Evolutionary conservation across 2,797 vertebrate species (phyloP), one percentile per base, ranked within the genome.

Genomic region (Heterohyrax brucei): DNA sequence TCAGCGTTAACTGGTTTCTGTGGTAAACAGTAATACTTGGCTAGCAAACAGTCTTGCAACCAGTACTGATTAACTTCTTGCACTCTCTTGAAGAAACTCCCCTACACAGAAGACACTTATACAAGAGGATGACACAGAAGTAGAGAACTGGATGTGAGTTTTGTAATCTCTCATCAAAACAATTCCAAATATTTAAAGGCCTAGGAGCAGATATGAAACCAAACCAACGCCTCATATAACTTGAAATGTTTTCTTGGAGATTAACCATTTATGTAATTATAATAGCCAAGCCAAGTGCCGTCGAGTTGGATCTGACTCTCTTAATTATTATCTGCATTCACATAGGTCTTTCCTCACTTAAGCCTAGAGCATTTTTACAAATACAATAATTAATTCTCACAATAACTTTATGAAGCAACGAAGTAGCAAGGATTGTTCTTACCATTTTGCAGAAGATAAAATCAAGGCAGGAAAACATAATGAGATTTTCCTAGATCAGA

Each of bases 101-200:
- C 73, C 64, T 28, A 56, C 7, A 24, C 13, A 30, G 84, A 85
- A 68, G 22, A 48, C 46, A 33, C 24, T 50, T 48, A 44, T 3
- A 7, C 68, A 44, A 76, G 44, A 83, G 30, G 46, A 46, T 7
- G 72, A 53, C 61, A 30, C 2, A 13, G 56, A 82, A 30, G 14
- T 53, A 24, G n/a, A 26, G 68, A 86, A 56, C 28, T 50, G 59
- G 59, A 85, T 50, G 78, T 77, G 81, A 50, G 53, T 81, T 62
- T 91, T 89, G n/a, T 48, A 72, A 87, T 77, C 61, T 73, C 50
- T 81, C 24, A 46, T 84, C 66, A 73, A 87, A 93, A 91, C 24
- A 70, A 89, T 21, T 68, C 70, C 22, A 75, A 30, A 59, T 64
- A 83, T 86, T 87, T 76, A 86, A 50, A 91, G 88, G 30, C 50